Percentiles rank a stretch among this genome's conserved stretches.
Conservation (phyloP, 2,797 vertebrate genomes). For the Malurus splendens region DNA sequence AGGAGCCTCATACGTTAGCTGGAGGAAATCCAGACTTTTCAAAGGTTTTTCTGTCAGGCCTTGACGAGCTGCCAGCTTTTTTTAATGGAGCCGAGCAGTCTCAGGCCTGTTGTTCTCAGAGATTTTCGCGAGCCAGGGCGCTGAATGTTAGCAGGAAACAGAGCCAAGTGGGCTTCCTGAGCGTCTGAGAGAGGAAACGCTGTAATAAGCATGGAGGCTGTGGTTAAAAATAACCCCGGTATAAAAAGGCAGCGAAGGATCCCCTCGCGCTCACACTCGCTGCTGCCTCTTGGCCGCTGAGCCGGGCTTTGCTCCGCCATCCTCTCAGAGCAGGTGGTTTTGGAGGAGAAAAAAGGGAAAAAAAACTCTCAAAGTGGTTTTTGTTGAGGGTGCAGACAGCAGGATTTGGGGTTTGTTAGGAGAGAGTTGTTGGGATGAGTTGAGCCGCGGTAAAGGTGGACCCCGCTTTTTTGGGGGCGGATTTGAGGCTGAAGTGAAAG, state of each 20-base stretch:
- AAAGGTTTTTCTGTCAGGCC: conserved; percentile 71
- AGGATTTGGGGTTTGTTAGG: too few species aligned
- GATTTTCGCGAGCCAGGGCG: conserved; percentile 81
- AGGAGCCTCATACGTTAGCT: conserved; percentile 61
- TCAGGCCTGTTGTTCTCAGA: conserved; percentile 88
- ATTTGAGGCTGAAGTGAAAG: too few species aligned
- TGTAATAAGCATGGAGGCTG: conserved; percentile 87
- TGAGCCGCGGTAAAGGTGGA: too few species aligned
- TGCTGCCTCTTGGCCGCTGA: conserved; percentile 35
- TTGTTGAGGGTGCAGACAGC: too few species aligned
- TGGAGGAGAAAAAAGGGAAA: not conserved
- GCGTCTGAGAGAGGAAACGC: conserved; percentile 85
- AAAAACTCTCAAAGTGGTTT: too few species aligned
- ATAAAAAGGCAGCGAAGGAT: conserved; percentile 87
- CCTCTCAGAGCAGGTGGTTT: conserved; percentile 47
- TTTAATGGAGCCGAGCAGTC: conserved; percentile 72
- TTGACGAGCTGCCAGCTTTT: conserved; percentile 68
- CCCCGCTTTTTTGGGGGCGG: too few species aligned
- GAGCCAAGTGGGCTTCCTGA: conserved; percentile 93
- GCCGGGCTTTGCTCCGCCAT: not conserved
- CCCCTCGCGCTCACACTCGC: conserved; percentile 74
- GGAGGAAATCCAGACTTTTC: conserved; percentile 66
- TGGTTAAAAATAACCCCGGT: conserved; percentile 95
- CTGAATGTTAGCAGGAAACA: conserved; percentile 89
- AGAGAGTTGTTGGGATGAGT: too few species aligned